A percentile compares a stretch with the other conserved stretches of the same genome.
These are phyloP conservation scores for Pipra filicauda DNA, from an alignment of 2,113 vertebrate genomes.

Conservation along the genomic window DNA sequence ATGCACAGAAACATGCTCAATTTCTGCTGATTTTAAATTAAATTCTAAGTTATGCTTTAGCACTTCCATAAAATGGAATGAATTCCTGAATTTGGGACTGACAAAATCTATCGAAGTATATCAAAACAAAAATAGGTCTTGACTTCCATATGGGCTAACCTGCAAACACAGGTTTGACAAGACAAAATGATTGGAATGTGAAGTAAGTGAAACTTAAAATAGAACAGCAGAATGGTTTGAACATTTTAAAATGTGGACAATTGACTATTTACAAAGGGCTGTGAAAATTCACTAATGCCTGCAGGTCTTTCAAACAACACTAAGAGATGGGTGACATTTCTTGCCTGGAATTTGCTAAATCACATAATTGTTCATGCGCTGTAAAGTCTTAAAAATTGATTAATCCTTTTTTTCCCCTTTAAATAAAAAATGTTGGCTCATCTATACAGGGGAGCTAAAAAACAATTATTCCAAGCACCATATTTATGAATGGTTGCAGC, in stretches of 20 bases:
- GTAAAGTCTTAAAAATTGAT: neutral
- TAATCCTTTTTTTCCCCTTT: neutral
- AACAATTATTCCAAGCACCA: neutral
- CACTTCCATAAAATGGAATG: neutral
- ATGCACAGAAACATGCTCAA: neutral
- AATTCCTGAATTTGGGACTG: neutral
- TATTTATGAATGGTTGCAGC: neutral
- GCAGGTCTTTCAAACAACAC: neutral
- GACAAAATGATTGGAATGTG: neutral
- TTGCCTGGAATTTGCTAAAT: neutral
- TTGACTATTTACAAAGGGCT: neutral
- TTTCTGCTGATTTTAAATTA: neutral
- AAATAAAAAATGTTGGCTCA: neutral
- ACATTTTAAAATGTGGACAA: neutral
- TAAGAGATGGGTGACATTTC: neutral
- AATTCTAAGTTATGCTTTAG: neutral
- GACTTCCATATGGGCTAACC: neutral
- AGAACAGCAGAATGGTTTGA: neutral
- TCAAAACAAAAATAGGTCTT: neutral
- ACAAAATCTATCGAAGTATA: neutral
- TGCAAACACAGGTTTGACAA: neutral
- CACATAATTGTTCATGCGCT: accelerated
- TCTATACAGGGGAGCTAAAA: neutral
- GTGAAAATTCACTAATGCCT: neutral
- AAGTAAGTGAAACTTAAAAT: neutral